A percentile compares a stretch with the other conserved stretches of the same genome.
Evolutionary conservation across 2,113 vertebrate species (phyloP).

Genomic region (Ranitomeya imitator): DNA sequence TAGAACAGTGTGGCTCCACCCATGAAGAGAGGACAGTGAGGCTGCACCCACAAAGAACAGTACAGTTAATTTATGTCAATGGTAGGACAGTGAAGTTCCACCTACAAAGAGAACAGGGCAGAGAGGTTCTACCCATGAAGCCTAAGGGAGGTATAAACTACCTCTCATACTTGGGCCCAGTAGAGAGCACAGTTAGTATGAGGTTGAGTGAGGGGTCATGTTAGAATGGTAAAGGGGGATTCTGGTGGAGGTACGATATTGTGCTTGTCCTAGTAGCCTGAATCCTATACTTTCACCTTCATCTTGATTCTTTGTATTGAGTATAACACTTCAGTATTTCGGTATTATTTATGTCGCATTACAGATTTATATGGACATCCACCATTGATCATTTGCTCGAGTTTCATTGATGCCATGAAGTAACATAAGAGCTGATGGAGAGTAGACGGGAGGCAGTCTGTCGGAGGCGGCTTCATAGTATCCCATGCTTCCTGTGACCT

Average conservation of each 20-base stretch:
- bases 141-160: too few relatives aligned
- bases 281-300: background rate
- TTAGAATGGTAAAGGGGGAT: background rate
- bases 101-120: background rate
- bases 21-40: too few relatives aligned
- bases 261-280: background rate
- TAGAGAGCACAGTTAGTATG: background rate
- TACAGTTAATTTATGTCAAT: too few relatives aligned
- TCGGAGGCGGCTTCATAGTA: background rate
- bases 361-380: background rate
- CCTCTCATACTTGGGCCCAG: too few relatives aligned
- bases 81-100: background rate
- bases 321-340: background rate
- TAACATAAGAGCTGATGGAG: too few relatives aligned
- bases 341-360: background rate
- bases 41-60: too few relatives aligned
- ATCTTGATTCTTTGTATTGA: background rate
- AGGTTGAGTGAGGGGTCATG: background rate
- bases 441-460: background rate
- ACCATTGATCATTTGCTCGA: background rate
- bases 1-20: too few relatives aligned
- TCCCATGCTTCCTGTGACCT: background rate
- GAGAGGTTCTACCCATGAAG: too few relatives aligned
- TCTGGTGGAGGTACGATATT: background rate
- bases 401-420: background rate